A percentile compares a stretch with the other conserved stretches of the same genome.
phyloP scores from a whole-genome alignment of 2,888 invertebrate genomes.

The Pandemis heparana region DNA sequence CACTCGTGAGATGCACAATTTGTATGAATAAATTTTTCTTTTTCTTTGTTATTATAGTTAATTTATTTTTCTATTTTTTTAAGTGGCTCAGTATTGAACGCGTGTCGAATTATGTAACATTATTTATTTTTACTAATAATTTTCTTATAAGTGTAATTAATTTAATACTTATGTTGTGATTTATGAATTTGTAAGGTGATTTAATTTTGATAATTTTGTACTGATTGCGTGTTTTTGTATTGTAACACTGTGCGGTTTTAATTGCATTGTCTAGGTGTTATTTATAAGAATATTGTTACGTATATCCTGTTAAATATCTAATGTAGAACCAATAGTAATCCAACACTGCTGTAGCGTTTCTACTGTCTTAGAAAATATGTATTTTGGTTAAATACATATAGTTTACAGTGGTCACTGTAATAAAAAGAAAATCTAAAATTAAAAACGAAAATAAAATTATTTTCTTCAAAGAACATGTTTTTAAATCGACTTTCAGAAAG shows the following conservation, averaged over 20 bases:
- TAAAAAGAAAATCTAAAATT: background rate
- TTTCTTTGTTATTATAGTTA: slow-evolving; percentile 42
- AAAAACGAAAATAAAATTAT: background rate
- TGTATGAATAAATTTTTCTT: background rate
- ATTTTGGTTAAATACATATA: background rate
- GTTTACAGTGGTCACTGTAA: background rate
- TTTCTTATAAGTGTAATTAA: slow-evolving; percentile 14
- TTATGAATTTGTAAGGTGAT: slow-evolving; percentile 29
- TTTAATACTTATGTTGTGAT: slow-evolving; percentile 40
- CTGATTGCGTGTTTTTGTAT: slow-evolving; percentile 18
- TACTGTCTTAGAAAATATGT: background rate
- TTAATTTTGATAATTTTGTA: slow-evolving; percentile 35
- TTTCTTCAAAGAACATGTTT: background rate
- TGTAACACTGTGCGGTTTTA: background rate
- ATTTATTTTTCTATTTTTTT: slow-evolving; percentile 46
- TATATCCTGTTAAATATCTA: background rate
- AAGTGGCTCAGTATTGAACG: slow-evolving; percentile 40
- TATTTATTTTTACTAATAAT: slow-evolving; percentile 37
- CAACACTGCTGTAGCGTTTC: background rate
- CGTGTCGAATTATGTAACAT: slow-evolving; percentile 41
- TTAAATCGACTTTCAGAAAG: background rate
- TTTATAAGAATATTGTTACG: slow-evolving; percentile 2
- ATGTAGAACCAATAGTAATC: background rate
- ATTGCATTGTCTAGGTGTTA: background rate
- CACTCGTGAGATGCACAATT: background rate